phyloP scores from a whole-genome alignment of 2,888 invertebrate species.

The Eupsilia transversa region DNA sequence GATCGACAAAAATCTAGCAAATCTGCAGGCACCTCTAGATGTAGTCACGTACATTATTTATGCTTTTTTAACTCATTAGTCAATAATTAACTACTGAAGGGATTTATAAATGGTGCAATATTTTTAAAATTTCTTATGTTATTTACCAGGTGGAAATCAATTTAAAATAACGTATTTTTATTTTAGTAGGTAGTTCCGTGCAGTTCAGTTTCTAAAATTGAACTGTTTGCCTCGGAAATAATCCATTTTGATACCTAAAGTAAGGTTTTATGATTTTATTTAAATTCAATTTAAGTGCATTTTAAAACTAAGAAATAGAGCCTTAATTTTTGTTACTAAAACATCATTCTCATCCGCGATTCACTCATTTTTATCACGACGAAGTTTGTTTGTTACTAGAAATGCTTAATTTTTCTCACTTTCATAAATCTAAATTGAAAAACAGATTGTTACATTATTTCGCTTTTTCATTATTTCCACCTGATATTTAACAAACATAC shows the following conservation, averaged over 20 bases:
- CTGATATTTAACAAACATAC: constrained; percentile 24
- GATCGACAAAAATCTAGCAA: neutral
- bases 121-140: constrained; percentile 22
- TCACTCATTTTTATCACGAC: neutral
- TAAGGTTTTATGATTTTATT: constrained; percentile 2
- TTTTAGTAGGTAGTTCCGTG: neutral
- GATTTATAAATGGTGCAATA: constrained; percentile 39
- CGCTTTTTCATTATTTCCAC: constrained; percentile 38
- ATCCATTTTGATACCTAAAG: constrained; percentile 16
- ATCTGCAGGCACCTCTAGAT: neutral
- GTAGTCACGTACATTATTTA: neutral
- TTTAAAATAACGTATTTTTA: neutral
- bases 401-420: neutral
- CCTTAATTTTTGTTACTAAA: neutral
- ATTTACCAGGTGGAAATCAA: constrained; percentile 44
- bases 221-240: constrained; percentile 23
- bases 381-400: neutral
- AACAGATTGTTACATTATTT: neutral
- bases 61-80: neutral
- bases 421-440: neutral
- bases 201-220: constrained; percentile 24
- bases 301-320: neutral
- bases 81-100: neutral
- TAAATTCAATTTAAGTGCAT: neutral
- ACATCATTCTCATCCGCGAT: neutral